phyloP scores from a whole-genome alignment of 2,797 vertebrate species.

The Fistularia tabacaria region DNA sequence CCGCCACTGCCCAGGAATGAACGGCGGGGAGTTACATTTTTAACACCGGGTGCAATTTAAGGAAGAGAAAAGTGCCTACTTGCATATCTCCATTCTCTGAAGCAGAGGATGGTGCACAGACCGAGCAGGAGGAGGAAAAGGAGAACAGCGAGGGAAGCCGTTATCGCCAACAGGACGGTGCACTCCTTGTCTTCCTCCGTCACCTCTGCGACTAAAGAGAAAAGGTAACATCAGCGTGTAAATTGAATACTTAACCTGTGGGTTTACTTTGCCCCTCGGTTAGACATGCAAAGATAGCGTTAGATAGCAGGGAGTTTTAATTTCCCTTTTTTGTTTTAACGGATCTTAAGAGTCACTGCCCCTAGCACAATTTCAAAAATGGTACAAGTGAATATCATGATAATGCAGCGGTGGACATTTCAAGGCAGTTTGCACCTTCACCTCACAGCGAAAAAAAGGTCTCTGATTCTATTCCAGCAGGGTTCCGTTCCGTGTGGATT shows the following conservation, averaged over 20 bases:
- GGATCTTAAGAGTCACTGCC: too few relatives aligned
- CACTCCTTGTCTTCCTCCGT: slow-evolving; percentile 40
- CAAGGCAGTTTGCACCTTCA: too few relatives aligned
- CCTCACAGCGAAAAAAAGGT: too few relatives aligned
- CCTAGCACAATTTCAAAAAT: too few relatives aligned
- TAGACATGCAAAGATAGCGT: too few relatives aligned
- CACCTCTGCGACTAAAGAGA: slow-evolving; percentile 64
- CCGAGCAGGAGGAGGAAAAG: slow-evolving; percentile 62
- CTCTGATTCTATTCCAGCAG: too few relatives aligned
- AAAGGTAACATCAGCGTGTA: slow-evolving; percentile 32
- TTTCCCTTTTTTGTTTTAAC: too few relatives aligned
- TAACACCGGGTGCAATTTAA: slow-evolving; percentile 36
- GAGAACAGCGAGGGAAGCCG: slow-evolving; percentile 42
- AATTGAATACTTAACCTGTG: slow-evolving; percentile 21
- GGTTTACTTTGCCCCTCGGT: background rate
- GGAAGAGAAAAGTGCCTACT: slow-evolving; percentile 59
- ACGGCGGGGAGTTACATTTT: slow-evolving; percentile 7
- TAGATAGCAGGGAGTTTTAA: too few relatives aligned
- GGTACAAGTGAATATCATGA: too few relatives aligned
- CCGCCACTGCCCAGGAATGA: slow-evolving; percentile 32
- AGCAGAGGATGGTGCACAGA: slow-evolving; percentile 56
- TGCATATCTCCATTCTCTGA: slow-evolving; percentile 48
- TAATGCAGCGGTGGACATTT: too few relatives aligned
- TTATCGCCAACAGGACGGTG: slow-evolving; percentile 43
- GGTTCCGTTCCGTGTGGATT: too few relatives aligned